Conservation (phyloP, 2,888 invertebrate species). For the Hydriomena furcata region DNA sequence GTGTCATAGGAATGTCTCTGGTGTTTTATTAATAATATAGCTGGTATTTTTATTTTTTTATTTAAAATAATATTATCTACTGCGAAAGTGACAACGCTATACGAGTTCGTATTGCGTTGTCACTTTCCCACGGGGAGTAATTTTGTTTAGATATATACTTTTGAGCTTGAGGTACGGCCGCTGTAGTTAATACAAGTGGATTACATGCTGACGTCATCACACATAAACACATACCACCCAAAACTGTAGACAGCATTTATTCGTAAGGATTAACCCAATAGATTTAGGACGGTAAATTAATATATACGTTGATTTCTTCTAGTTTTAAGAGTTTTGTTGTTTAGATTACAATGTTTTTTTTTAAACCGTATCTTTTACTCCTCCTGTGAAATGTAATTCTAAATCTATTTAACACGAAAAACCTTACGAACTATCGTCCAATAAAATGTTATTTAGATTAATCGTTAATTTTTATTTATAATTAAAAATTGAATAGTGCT, state of each 20-base stretch:
- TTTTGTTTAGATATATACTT: too few species aligned
- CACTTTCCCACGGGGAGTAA: too few species aligned
- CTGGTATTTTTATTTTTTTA: too few species aligned
- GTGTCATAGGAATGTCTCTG: too few species aligned
- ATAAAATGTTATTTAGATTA: slow-evolving; percentile 64
- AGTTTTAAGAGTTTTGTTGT: slow-evolving; percentile 75
- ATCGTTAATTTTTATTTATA: slow-evolving; percentile 71
- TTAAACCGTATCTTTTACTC: slow-evolving; percentile 41
- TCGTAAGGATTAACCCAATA: slow-evolving; percentile 78
- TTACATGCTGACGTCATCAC: slow-evolving; percentile 25
- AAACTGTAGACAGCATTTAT: slow-evolving; percentile 78
- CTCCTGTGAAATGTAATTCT: slow-evolving; percentile 44
- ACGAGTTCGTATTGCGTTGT: too few species aligned
- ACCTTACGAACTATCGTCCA: slow-evolving; percentile 61
- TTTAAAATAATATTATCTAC: too few species aligned
- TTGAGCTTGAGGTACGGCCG: too few species aligned
- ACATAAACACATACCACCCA: slow-evolving; percentile 51
- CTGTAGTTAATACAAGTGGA: slow-evolving; percentile 23
- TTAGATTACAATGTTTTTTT: slow-evolving; percentile 56
- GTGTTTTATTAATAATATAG: too few species aligned
- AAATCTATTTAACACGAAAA: slow-evolving; percentile 36
- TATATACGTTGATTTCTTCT: slow-evolving; percentile 81
- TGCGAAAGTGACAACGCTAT: too few species aligned
- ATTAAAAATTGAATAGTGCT: slow-evolving; percentile 55
- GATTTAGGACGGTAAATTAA: slow-evolving; percentile 77